Evolutionary conservation across 2,113 vertebrate species (phyloP), one percentile per base, ranked within the genome.

Genomic region (Scomber japonicus): DNA sequence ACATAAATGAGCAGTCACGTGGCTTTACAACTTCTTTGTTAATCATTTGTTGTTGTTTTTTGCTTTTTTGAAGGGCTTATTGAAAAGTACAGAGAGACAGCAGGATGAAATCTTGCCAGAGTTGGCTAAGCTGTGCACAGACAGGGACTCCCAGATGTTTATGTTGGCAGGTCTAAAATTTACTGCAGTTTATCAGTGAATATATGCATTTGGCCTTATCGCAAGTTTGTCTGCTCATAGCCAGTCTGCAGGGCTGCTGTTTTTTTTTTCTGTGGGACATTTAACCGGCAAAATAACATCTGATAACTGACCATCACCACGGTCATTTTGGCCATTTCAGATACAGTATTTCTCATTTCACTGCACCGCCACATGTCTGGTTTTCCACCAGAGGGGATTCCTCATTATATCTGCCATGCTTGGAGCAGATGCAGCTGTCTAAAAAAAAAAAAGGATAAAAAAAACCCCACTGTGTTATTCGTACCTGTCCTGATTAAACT

Each of bases 1-100:
- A 83, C 60, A 81, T 75, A 78, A 85, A 78, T 62, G 17, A 85
- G 69, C 62, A 55, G n/a, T 73, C 76, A 77, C 48, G 40, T 60
- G 63, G 24, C 53, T 46, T 75, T 57, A 49, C 35, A 71, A 53
- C 30, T 35, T 50, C 72, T 11, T 12, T 60, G 67, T 68, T 83
- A 72, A 68, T 75, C 55, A 54, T 2, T 68, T 31, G 27, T 74
- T 61, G 24, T 27, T 54, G 55, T 12, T 63, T 60, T 54, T 66
- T 55, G 56, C 16, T 40, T 3, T 13, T 9, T 9, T 40, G 35
- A 40, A 40, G 51, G 19, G 59, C 31, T 74, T 17, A 54, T 17
- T 54, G 51, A n/a, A 31, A 15, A 53, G 14, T 35, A 4, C 60
- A 55, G 0, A 21, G 27, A 69, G 12, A 73, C 17, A 57, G 50